phyloP scores from a whole-genome alignment of 2,888 invertebrate species.

The Ochropleura plecta region DNA sequence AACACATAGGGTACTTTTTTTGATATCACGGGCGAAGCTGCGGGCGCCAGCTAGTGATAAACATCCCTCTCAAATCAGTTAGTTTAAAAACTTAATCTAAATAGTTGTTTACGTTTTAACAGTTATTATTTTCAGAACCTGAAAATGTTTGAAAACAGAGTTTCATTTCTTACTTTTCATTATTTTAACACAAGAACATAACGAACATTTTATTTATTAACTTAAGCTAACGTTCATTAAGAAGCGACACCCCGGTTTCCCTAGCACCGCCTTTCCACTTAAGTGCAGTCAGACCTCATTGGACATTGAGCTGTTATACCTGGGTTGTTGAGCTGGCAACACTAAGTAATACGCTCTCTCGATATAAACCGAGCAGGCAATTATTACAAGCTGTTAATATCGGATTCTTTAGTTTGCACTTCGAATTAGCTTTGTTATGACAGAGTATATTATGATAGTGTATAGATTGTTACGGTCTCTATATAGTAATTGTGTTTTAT shows the following conservation, averaged over 20 bases:
- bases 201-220: constrained; percentile 19
- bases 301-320: constrained; percentile 33
- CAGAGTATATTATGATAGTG: neutral
- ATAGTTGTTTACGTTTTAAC: no score
- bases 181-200: neutral
- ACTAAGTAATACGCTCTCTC: constrained; percentile 18
- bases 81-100: no score
- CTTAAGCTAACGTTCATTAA: constrained; percentile 15
- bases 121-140: neutral
- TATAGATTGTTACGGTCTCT: neutral
- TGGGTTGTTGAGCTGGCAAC: constrained; percentile 16
- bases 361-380: constrained; percentile 19
- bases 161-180: neutral
- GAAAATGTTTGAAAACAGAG: neutral
- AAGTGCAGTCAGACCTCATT: constrained; percentile 45
- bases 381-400: constrained; percentile 34
- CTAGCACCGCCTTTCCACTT: constrained; percentile 34
- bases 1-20: no score
- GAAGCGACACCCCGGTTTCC: constrained; percentile 1
- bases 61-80: no score
- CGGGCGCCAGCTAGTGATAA: no score
- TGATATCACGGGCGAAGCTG: no score
- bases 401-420: constrained; percentile 26
- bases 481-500: no score
- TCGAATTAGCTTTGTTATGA: constrained; percentile 12